Percentiles rank a stretch among this genome's conserved stretches.
phyloP scores from a whole-genome alignment of 2,888 invertebrate species.

The Lepas anatifera region DNA sequence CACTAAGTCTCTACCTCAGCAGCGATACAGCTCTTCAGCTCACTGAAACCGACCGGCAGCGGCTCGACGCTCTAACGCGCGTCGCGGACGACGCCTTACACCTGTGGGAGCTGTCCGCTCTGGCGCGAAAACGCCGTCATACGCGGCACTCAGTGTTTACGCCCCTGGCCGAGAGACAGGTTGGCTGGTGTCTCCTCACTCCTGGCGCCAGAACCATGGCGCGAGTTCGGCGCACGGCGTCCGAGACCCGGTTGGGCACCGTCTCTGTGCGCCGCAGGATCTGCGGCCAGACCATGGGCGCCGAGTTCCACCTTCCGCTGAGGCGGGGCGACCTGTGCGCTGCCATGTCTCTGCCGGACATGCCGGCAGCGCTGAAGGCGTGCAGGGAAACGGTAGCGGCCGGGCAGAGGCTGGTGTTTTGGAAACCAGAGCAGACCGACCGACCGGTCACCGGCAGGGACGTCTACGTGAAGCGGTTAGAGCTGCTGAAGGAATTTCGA shows the following conservation, averaged over 20 bases:
- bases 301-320: slow-evolving; percentile 36
- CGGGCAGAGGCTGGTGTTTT: slow-evolving; percentile 41
- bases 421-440: slow-evolving; percentile 43
- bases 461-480: slow-evolving; percentile 39
- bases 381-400: slow-evolving; percentile 58
- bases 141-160: slow-evolving; percentile 59
- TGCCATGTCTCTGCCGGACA: slow-evolving; percentile 40
- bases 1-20: slow-evolving; percentile 1
- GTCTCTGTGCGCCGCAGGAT: slow-evolving; percentile 39
- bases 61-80: slow-evolving; percentile 54
- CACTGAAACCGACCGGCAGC: slow-evolving; percentile 28
- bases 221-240: slow-evolving; percentile 58
- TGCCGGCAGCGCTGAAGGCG: slow-evolving; percentile 58
- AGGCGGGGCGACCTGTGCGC: slow-evolving; percentile 41
- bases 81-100: slow-evolving; percentile 78
- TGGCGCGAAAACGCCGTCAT: slow-evolving; percentile 28
- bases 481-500: slow-evolving; percentile 43
- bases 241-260: slow-evolving; percentile 36
- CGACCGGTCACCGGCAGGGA: slow-evolving; percentile 44
- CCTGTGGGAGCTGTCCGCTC: slow-evolving; percentile 29
- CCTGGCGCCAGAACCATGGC: slow-evolving; percentile 72
- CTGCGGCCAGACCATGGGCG: slow-evolving; percentile 56
- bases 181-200: slow-evolving; percentile 64
- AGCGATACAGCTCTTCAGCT: slow-evolving; percentile 16
- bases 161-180: slow-evolving; percentile 39